Percentiles rank a stretch among this genome's conserved stretches.
These are phyloP conservation scores for Pelochelys cantorii DNA, from an alignment of 2,797 vertebrate genomes.

Conservation along the genomic window DNA sequence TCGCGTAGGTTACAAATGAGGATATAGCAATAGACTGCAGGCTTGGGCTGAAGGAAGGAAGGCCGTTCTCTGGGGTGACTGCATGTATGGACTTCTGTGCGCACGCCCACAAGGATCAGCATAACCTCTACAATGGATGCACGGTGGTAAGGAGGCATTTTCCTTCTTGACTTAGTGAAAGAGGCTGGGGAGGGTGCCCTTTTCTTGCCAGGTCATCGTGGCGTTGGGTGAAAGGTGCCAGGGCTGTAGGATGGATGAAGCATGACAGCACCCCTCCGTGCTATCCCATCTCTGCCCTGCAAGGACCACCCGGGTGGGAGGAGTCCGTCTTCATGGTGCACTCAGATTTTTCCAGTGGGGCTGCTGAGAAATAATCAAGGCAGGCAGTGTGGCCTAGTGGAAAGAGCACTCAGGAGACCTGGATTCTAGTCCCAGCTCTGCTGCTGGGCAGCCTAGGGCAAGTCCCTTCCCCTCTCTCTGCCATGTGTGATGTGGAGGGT, in stretches of 20 bases:
- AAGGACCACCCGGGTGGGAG: neutral
- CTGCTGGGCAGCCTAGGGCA: neutral
- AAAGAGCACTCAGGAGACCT: neutral
- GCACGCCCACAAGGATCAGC: constrained; percentile 98
- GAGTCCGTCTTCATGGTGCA: neutral
- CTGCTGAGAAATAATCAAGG: neutral
- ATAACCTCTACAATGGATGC: constrained; percentile 98
- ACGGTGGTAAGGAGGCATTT: constrained; percentile 90
- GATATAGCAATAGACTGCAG: constrained; percentile 91
- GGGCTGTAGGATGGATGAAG: neutral
- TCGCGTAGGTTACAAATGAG: constrained; percentile 89
- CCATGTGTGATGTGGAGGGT: neutral
- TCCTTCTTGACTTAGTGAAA: neutral
- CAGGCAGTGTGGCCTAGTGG: neutral
- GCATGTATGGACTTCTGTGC: constrained; percentile 99
- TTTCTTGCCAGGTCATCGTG: neutral
- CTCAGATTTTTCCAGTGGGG: neutral
- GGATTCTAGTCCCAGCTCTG: neutral
- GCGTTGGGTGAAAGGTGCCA: neutral
- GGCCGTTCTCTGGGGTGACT: constrained; percentile 96
- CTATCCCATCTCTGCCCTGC: neutral
- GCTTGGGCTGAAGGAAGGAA: constrained; percentile 93
- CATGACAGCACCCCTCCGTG: neutral
- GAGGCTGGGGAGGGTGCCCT: neutral
- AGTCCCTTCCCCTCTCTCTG: neutral